Conservation (phyloP, 1,140 invertebrate genomes). For the Proales similis region DNA sequence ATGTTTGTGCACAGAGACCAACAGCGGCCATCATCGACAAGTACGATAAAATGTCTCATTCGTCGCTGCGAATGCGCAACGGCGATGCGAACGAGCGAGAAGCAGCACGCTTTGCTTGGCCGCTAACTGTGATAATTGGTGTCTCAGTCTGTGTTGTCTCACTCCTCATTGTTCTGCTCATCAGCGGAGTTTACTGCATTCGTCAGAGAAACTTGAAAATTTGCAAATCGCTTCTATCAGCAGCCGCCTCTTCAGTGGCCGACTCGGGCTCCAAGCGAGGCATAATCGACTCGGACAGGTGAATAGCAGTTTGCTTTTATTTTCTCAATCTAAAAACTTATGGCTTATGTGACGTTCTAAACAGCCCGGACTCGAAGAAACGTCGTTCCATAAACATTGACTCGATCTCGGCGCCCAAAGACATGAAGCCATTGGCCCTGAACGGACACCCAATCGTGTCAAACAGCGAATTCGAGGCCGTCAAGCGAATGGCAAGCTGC, state of each 20-base stretch:
- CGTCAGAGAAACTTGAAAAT: slow-evolving; percentile 3
- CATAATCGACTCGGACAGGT: no score
- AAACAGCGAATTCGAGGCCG: slow-evolving; percentile 4
- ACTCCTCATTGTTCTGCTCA: not conserved
- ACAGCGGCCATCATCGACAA: slow-evolving; percentile 28
- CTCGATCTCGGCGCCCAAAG: slow-evolving; percentile 32
- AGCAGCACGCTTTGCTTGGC: not conserved
- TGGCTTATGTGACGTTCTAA: no score
- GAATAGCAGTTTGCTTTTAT: no score
- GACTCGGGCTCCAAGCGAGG: no score
- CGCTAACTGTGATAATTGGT: not conserved
- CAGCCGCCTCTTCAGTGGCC: no score
- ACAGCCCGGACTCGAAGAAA: no score
- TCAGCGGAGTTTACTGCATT: slow-evolving; percentile 6
- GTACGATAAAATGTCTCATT: slow-evolving; percentile 35
- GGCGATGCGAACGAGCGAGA: not conserved
- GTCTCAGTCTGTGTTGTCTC: slow-evolving; percentile 7
- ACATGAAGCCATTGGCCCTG: no score
- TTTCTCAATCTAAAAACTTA: no score
- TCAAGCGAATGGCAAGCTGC: not conserved
- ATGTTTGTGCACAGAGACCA: not conserved
- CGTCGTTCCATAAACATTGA: no score
- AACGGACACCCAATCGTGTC: no score
- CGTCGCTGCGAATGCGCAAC: not conserved
- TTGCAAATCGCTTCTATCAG: slow-evolving; percentile 4